Base-by-base conservation (phyloP, 1,140 invertebrate genomes). In the Zaprionus inermis region DNA sequence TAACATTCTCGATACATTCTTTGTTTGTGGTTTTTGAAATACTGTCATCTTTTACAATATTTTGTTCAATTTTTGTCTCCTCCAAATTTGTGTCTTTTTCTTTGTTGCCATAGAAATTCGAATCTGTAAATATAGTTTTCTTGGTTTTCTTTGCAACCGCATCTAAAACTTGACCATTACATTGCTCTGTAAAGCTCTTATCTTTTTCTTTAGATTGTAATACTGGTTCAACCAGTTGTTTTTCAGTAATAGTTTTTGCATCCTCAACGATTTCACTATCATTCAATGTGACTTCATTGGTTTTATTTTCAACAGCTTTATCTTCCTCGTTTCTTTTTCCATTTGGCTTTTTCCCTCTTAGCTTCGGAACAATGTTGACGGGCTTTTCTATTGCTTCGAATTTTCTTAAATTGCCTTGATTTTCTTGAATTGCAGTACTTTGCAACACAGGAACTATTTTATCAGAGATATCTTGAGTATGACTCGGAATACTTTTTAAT, bases 341-440 rank as follows among this genome's bases (percentile, higher is more conserved):
- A 67, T 80, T 90, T 3, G 82, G 76, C 60, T 91, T 93, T 80
- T 93, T 92, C 46, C 93, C 93, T 16, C 90, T 88, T 64, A 93
- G 91, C 11, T 91, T 91, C 9, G 91, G 91, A 18, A 90, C 88
- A 70, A 84, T 90, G 65, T 91, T 93, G 84, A 61, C 79, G 24
- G 41, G 78, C 24, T 89, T 89, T 16, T 81, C 85, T 58, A 38
- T 55, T 6, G 51, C 56, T 28, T 81, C 77, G 3, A 60, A 67
- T 49, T 81, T 78, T 18, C 55, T 58, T 54, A 60, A 9, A 54
- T 5, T 63, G n/a, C 32, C 66, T 32, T 41, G 49, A 5, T 65
- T 18, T 34, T 79, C 81, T 46, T 71, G 63, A 0, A 24, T 11
- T 41, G 38, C 10, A 12, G 38, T 12, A 30, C 22, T 72, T 4